Conservation (phyloP, 2,888 invertebrate species). For the Himalopsyche anomala region DNA sequence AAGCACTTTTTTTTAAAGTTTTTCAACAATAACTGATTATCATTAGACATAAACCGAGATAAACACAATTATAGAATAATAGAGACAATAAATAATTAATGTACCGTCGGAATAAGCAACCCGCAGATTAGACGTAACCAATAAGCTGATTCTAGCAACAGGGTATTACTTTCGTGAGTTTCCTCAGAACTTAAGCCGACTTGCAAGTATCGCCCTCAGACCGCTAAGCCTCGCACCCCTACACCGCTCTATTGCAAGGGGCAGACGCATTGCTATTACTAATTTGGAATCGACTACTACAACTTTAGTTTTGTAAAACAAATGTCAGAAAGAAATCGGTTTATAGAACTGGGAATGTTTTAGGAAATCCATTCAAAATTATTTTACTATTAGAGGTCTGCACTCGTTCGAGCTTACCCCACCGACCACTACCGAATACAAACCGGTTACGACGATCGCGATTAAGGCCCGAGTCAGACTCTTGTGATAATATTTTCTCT, state of each 20-base stretch:
- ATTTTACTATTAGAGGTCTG: too few species aligned
- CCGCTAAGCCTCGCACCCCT: constrained; percentile 15
- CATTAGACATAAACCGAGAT: neutral
- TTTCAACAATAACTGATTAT: too few species aligned
- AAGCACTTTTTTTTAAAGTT: too few species aligned
- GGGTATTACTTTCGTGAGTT: constrained; percentile 56
- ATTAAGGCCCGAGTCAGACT: too few species aligned
- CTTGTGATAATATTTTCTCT: too few species aligned
- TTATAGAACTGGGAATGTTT: too few species aligned
- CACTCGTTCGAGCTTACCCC: too few species aligned
- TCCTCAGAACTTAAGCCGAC: constrained; percentile 17
- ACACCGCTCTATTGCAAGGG: neutral
- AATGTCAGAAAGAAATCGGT: too few species aligned
- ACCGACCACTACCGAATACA: too few species aligned
- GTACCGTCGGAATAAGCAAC: neutral
- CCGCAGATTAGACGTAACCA: constrained; percentile 55
- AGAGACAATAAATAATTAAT: neutral
- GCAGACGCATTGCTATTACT: neutral
- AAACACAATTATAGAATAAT: neutral
- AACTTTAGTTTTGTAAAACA: too few species aligned
- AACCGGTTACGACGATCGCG: too few species aligned
- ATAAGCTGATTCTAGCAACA: constrained; percentile 54
- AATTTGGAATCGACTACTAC: neutral
- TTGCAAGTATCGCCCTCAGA: neutral
- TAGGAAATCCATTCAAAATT: too few species aligned